These are phyloP conservation scores for Caerostris darwini DNA, from an alignment of 1,140 invertebrate genomes.

Conservation along the genomic window DNA sequence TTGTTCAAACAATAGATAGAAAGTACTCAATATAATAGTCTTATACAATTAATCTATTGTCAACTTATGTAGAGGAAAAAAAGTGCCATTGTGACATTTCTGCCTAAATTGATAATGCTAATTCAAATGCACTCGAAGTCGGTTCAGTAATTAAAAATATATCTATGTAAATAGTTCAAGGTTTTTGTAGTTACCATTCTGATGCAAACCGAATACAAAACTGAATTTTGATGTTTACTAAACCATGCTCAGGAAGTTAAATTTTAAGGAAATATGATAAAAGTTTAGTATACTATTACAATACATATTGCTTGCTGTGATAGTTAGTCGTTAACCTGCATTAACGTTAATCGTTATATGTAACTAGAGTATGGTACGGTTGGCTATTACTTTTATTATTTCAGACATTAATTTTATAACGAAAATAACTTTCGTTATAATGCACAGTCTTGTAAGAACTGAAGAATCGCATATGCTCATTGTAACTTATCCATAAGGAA, in stretches of 20 bases:
- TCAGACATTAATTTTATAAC: too few species aligned
- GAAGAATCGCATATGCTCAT: too few species aligned
- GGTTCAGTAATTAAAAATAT: background rate
- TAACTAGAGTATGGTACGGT: too few species aligned
- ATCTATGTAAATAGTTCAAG: background rate
- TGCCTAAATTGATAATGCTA: background rate
- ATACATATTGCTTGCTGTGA: too few species aligned
- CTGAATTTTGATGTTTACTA: background rate
- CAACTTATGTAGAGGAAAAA: background rate
- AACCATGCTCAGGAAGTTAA: background rate
- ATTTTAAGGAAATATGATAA: background rate
- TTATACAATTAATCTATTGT: constrained; percentile 18
- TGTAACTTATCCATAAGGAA: too few species aligned
- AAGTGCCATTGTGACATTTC: background rate
- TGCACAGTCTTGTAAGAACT: too few species aligned
- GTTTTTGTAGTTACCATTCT: background rate
- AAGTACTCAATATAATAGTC: background rate
- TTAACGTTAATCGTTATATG: too few species aligned
- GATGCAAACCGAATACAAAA: background rate
- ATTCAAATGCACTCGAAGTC: background rate
- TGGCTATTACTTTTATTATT: too few species aligned
- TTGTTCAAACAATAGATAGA: background rate
- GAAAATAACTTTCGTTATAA: too few species aligned
- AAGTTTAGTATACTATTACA: too few species aligned
- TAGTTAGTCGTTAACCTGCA: too few species aligned